Conservation (phyloP, 2,797 vertebrate genomes). For the Anabacerthia variegaticeps region DNA sequence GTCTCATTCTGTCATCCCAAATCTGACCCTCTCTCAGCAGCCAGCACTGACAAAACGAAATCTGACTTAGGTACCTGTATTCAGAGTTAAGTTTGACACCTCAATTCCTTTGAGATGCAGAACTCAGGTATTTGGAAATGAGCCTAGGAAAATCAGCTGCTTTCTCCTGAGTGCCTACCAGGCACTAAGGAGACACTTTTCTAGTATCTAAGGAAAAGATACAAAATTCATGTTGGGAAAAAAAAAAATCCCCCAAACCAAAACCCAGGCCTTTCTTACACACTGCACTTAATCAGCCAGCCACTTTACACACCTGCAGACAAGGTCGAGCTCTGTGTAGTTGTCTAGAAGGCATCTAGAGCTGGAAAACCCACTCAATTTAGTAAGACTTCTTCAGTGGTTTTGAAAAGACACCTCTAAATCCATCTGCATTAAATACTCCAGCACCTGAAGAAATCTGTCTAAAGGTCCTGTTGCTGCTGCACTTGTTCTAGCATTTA, state of each 20-base stretch:
- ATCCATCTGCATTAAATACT: neutral
- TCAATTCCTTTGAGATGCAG: conserved; percentile 36
- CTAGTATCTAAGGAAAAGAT: neutral
- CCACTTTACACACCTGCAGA: neutral
- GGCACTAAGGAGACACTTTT: neutral
- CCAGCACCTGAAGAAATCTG: neutral
- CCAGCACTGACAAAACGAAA: conserved; percentile 1
- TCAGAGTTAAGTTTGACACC: conserved; percentile 10
- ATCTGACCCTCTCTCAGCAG: conserved; percentile 26
- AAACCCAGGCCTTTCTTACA: neutral
- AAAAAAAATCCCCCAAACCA: neutral
- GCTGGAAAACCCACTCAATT: neutral
- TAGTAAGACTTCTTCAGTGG: neutral
- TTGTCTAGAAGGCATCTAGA: neutral
- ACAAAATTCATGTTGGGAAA: neutral
- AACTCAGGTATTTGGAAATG: conserved; percentile 39
- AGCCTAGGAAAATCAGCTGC: conserved; percentile 48
- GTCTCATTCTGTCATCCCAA: conserved; percentile 36
- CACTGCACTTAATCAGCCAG: neutral
- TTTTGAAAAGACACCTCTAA: neutral
- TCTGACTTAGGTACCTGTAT: neutral
- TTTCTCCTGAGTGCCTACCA: neutral
- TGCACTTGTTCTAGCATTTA: neutral
- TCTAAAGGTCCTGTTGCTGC: neutral
- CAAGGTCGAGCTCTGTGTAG: neutral